These are phyloP conservation scores for Apodemia zela DNA, from an alignment of 2,888 invertebrate species.

Conservation along the genomic window DNA sequence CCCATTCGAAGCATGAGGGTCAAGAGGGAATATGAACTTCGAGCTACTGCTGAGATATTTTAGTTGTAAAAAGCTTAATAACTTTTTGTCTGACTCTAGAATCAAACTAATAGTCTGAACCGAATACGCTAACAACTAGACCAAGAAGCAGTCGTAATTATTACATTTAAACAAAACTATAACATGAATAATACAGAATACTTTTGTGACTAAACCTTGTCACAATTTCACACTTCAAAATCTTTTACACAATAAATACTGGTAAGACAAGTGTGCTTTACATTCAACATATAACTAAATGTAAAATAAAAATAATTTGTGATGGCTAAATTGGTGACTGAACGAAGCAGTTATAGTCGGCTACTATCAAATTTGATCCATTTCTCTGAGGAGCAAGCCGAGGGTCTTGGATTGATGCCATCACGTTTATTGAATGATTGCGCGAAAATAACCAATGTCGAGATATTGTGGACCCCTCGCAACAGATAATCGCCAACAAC, in stretches of 20 bases:
- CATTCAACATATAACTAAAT: background rate
- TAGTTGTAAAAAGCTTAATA: no score
- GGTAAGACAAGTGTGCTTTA: background rate
- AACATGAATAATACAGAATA: no score
- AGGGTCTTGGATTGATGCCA: slow-evolving; percentile 75
- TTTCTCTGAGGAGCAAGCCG: slow-evolving; percentile 66
- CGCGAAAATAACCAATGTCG: slow-evolving; percentile 67
- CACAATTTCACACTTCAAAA: no score
- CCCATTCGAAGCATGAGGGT: no score
- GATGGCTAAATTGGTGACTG: slow-evolving; percentile 20
- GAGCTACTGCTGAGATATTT: no score
- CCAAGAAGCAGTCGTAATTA: no score
- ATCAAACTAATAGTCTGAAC: no score
- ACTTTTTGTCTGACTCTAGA: no score
- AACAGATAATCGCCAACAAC: slow-evolving; percentile 47
- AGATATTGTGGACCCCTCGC: slow-evolving; percentile 62
- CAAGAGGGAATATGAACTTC: no score
- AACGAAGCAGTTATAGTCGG: slow-evolving; percentile 25
- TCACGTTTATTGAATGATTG: slow-evolving; percentile 79
- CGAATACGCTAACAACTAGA: no score
- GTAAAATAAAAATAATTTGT: slow-evolving; percentile 14
- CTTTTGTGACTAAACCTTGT: no score
- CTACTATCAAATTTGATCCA: slow-evolving; percentile 50
- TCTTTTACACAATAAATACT: background rate
- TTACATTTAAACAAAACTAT: no score